Conservation (phyloP, 2,113 vertebrate genomes). For the Protomyctophum bolini region DNA sequence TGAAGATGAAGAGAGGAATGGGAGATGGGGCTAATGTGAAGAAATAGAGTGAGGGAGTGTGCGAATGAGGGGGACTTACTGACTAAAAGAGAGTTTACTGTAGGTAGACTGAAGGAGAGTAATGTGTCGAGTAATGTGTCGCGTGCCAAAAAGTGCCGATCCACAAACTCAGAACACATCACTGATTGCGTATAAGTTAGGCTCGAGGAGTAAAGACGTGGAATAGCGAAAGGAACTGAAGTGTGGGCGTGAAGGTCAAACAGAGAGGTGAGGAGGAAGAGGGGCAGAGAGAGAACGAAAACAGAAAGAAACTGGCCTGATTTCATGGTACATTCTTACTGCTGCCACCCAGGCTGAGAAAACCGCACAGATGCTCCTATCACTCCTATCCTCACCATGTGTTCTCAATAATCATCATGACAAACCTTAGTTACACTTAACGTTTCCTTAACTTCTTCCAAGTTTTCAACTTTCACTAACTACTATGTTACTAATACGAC, state of each 20-base stretch:
- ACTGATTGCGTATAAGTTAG: no score
- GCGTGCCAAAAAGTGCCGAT: no score
- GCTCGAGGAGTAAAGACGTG: no score
- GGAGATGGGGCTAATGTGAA: no score
- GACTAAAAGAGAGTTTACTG: constrained; percentile 6
- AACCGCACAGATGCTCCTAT: constrained; percentile 17
- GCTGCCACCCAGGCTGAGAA: constrained; percentile 34
- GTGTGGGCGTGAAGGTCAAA: no score
- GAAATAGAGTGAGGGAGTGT: constrained; percentile 5
- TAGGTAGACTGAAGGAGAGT: not conserved
- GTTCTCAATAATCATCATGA: constrained; percentile 1
- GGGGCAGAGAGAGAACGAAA: not conserved
- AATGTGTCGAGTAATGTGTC: not conserved
- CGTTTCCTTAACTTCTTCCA: no score
- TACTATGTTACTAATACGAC: no score
- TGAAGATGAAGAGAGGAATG: no score
- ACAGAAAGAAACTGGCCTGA: constrained; percentile 22
- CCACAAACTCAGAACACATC: no score
- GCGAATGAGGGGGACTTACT: not conserved
- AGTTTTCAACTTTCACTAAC: no score
- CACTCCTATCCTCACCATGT: not conserved
- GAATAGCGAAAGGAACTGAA: no score
- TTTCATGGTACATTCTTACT: constrained; percentile 29
- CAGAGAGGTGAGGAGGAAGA: not conserved
- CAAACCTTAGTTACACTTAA: no score